phyloP scores from a whole-genome alignment of 2,113 vertebrate genomes.

The Ondatra zibethicus region DNA sequence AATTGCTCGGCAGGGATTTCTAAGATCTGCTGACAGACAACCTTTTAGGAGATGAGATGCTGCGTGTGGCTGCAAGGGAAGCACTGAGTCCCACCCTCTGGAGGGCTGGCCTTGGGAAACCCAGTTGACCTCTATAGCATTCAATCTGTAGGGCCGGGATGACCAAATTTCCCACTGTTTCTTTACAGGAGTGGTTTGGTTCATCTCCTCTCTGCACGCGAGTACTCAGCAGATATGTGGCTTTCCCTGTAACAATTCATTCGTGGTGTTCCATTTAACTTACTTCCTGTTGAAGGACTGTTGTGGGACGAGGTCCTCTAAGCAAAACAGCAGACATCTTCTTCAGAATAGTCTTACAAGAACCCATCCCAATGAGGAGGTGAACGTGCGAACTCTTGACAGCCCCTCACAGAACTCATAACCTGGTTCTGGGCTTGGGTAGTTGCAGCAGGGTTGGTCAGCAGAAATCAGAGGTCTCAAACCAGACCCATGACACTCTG shows the following conservation, averaged over 20 bases:
- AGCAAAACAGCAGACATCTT: background rate
- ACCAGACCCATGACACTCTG: background rate
- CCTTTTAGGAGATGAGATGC: fast-evolving
- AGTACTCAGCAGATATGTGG: background rate
- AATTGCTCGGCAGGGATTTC: background rate
- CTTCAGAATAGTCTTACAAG: background rate
- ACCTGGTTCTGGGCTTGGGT: background rate
- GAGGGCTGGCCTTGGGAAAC: background rate
- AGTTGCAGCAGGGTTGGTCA: background rate
- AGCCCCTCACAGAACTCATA: background rate
- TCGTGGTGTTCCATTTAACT: background rate
- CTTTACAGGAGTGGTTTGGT: background rate
- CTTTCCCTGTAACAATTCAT: background rate
- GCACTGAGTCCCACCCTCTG: too few species aligned
- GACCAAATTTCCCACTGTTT: background rate
- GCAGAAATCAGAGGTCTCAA: background rate
- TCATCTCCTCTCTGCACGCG: background rate
- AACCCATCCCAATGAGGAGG: background rate
- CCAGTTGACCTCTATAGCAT: background rate
- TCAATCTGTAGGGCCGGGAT: background rate
- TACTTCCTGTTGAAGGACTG: background rate
- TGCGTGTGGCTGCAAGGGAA: background rate
- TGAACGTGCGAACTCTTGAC: background rate
- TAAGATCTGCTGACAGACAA: background rate
- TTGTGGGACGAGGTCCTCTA: background rate